These are phyloP conservation scores for Margarornis squamiger DNA, from an alignment of 2,797 vertebrate species.

Conservation along the genomic window DNA sequence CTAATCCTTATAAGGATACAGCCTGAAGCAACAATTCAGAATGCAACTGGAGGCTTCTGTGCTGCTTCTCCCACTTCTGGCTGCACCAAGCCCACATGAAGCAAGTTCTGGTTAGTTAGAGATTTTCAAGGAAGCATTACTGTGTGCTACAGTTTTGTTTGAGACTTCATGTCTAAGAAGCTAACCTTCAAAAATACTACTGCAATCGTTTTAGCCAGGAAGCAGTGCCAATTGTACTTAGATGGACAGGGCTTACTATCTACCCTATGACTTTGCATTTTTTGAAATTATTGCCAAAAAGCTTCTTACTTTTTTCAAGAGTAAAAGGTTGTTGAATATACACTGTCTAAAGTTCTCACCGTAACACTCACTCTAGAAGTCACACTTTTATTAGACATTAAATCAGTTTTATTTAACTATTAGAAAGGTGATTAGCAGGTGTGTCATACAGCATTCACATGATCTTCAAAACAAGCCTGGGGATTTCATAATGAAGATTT, in stretches of 20 bases:
- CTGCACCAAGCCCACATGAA: neutral
- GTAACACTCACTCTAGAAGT: neutral
- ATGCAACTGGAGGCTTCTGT: rapidly evolving
- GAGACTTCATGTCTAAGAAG: neutral
- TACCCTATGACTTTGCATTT: neutral
- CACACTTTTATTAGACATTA: neutral
- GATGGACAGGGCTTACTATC: neutral
- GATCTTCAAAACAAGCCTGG: neutral
- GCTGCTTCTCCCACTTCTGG: neutral
- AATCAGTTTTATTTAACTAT: neutral
- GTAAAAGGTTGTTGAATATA: neutral
- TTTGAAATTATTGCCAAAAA: neutral
- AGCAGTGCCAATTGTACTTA: neutral
- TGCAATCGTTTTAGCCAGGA: neutral
- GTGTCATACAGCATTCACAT: neutral
- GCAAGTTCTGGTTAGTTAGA: neutral
- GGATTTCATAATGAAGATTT: neutral
- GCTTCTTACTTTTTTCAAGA: neutral
- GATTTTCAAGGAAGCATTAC: neutral
- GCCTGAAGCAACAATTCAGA: neutral
- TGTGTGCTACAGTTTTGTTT: neutral
- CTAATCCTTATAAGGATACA: neutral
- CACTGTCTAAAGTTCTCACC: neutral
- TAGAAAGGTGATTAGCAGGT: neutral
- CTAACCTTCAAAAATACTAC: neutral